A percentile compares a stretch with the other conserved stretches of the same genome.
Conservation (phyloP, 2,113 vertebrate genomes). For the Pheucticus melanocephalus region DNA sequence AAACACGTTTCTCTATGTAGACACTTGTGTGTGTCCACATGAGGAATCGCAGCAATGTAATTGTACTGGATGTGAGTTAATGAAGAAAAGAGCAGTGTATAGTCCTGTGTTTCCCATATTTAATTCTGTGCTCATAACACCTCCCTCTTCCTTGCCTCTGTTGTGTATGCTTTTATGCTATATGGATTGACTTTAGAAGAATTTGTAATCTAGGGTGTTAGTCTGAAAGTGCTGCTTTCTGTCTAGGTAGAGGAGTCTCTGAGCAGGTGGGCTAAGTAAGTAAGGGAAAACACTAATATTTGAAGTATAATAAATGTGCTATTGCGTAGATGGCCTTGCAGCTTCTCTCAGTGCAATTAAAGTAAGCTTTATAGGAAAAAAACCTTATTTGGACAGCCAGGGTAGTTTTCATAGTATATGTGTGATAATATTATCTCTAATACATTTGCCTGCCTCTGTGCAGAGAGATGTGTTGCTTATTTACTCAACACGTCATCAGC, state of each 20-base stretch:
- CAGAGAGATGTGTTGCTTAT: neutral
- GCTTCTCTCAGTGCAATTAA: neutral
- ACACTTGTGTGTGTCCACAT: neutral
- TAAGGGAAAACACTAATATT: neutral
- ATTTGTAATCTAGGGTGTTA: neutral
- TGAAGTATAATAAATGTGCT: neutral
- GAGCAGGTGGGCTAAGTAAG: neutral
- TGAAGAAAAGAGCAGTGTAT: neutral
- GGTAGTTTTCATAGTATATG: neutral
- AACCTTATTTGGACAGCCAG: neutral
- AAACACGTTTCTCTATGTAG: neutral
- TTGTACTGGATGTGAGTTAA: neutral
- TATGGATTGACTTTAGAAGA: neutral
- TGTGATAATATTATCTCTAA: neutral
- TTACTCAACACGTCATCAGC: constrained; percentile 11
- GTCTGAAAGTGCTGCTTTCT: neutral
- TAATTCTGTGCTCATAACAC: neutral
- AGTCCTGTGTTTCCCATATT: neutral
- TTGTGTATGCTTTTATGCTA: neutral
- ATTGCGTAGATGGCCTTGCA: neutral
- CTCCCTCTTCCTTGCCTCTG: neutral
- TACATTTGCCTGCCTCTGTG: neutral
- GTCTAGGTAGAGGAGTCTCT: neutral
- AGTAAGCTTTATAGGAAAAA: neutral
- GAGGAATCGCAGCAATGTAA: neutral